These are phyloP conservation scores for Mormyrops attenuatus DNA, from an alignment of 2,797 vertebrate species.

Conservation along the genomic window DNA sequence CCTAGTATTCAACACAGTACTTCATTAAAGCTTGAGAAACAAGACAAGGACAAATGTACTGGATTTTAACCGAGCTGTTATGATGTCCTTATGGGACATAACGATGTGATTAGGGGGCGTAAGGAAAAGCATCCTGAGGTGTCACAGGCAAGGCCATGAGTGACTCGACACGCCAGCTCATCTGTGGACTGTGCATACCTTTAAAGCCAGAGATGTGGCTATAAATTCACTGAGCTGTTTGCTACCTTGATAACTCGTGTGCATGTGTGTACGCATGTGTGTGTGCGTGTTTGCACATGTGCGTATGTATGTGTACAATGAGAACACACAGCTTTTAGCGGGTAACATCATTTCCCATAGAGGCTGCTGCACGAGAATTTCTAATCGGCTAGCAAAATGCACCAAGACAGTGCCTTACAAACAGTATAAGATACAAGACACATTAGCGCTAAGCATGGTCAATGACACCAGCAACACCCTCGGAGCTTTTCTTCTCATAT, in stretches of 20 bases:
- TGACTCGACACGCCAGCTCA: not conserved
- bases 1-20: not conserved
- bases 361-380: not conserved
- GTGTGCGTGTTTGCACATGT: no score
- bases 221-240: no score
- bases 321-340: not conserved
- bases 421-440: not conserved
- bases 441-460: not conserved
- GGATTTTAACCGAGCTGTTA: not conserved
- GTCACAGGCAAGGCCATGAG: not conserved
- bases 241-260: no score
- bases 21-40: not conserved
- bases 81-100: not conserved
- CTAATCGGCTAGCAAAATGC: not conserved
- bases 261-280: not conserved
- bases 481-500: not conserved
- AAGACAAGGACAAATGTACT: not conserved
- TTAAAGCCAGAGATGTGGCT: no score
- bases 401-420: not conserved
- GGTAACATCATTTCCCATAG: not conserved
- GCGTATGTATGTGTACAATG: not conserved
- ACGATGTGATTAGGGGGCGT: not conserved
- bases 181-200: not conserved
- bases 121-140: not conserved
- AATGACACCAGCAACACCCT: not conserved